These are phyloP conservation scores for Ophioninae sp. DNA, from an alignment of 2,888 invertebrate species.

Conservation along the genomic window DNA sequence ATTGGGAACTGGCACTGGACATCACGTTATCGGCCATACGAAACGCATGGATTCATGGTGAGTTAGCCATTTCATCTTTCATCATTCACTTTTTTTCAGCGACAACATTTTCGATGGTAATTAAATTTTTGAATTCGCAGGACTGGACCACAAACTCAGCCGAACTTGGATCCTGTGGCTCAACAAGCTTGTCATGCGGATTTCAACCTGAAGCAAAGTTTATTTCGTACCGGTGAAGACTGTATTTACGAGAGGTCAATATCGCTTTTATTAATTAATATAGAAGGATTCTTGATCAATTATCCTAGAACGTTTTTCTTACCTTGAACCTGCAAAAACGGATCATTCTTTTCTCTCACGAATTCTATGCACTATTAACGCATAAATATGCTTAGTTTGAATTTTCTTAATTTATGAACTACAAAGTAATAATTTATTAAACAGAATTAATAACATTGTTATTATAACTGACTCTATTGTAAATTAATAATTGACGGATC, in stretches of 20 bases:
- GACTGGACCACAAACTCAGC: slow-evolving; percentile 74
- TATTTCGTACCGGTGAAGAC: slow-evolving; percentile 87
- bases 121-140: slow-evolving; percentile 63
- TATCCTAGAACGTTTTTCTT: no score
- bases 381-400: no score
- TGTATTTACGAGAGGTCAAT: slow-evolving; percentile 86
- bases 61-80: slow-evolving; percentile 1
- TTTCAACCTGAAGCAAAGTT: slow-evolving; percentile 84
- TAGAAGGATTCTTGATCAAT: not conserved
- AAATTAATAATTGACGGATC: no score
- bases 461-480: no score
- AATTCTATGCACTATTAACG: no score
- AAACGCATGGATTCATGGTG: slow-evolving; percentile 76
- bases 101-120: not conserved
- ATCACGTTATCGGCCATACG: slow-evolving; percentile 82
- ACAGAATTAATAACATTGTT: no score
- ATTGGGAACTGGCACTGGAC: slow-evolving; percentile 77
- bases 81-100: not conserved
- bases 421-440: no score
- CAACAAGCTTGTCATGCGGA: slow-evolving; percentile 83
- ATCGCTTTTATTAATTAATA: not conserved
- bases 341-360: no score
- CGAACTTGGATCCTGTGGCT: slow-evolving; percentile 76
- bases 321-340: no score
- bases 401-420: no score